Conservation (phyloP, 2,113 vertebrate genomes). For the Isurus oxyrinchus region DNA sequence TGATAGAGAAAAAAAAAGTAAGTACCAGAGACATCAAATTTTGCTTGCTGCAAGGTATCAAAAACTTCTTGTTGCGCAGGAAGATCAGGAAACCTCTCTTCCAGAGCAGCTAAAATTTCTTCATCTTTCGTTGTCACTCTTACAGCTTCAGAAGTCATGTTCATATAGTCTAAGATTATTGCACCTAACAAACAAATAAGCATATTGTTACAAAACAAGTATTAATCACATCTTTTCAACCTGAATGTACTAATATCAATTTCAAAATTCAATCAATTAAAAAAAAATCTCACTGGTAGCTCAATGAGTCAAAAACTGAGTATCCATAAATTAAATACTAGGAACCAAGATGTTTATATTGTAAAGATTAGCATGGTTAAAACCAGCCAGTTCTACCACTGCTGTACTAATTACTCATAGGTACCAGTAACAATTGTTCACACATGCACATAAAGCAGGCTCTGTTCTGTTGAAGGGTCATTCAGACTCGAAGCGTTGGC, state of each 20-base stretch:
- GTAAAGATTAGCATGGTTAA: not conserved
- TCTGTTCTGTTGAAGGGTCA: no score
- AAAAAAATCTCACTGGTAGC: not conserved
- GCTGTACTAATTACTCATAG: not conserved
- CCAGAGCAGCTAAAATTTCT: constrained; percentile 62
- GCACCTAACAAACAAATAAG: constrained; percentile 62
- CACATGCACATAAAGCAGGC: not conserved
- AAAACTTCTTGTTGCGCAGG: constrained; percentile 61
- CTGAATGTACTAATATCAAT: not conserved
- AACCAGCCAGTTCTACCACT: not conserved
- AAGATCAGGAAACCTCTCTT: constrained; percentile 62
- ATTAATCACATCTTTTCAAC: constrained; percentile 10
- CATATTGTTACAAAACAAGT: constrained; percentile 38
- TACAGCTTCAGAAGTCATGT: constrained; percentile 58
- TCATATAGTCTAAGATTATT: constrained; percentile 61
- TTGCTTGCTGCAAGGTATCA: constrained; percentile 55
- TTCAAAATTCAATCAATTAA: not conserved
- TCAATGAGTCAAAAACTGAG: not conserved
- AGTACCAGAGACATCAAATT: constrained; percentile 54
- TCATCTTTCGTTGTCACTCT: constrained; percentile 62
- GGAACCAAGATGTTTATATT: not conserved
- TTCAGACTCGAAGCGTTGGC: no score
- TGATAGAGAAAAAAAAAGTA: not conserved
- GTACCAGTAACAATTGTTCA: not conserved
- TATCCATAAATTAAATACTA: not conserved